These are phyloP conservation scores for Cerceris ruficornis DNA, from an alignment of 2,888 invertebrate species.

Conservation along the genomic window DNA sequence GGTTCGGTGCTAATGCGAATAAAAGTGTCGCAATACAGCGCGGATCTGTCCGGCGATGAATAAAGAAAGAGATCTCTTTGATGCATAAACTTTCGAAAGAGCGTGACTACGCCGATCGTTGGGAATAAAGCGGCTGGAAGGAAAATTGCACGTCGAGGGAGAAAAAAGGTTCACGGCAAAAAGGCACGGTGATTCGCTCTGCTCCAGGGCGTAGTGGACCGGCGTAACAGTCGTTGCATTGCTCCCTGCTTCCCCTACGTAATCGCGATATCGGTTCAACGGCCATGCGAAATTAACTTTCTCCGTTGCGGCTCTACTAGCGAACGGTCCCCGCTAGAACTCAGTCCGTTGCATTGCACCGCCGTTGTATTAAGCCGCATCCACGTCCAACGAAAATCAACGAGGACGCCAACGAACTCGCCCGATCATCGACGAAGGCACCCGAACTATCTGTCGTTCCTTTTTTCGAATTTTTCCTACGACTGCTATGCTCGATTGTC, in stretches of 20 bases:
- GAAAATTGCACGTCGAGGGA: conserved; percentile 17
- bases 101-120: too few relatives aligned
- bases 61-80: too few relatives aligned
- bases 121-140: background rate
- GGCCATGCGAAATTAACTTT: conserved; percentile 81
- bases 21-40: background rate
- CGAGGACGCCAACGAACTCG: too few relatives aligned
- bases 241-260: conserved; percentile 66
- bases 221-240: conserved; percentile 50
- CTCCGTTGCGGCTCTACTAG: conserved; percentile 64
- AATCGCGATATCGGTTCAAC: conserved; percentile 79
- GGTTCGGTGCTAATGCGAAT: too few relatives aligned
- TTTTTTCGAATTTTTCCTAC: too few relatives aligned
- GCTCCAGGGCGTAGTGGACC: conserved; percentile 40
- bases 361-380: conserved; percentile 31
- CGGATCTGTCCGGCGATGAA: too few relatives aligned
- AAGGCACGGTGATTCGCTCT: conserved; percentile 29
- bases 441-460: too few relatives aligned
- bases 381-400: background rate
- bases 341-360: conserved; percentile 42
- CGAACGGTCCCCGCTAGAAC: conserved; percentile 58
- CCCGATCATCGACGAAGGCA: too few relatives aligned
- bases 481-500: too few relatives aligned
- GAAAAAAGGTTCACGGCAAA: background rate
- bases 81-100: too few relatives aligned